phyloP scores from a whole-genome alignment of 1,140 invertebrate species.

The Platyura marginata region DNA sequence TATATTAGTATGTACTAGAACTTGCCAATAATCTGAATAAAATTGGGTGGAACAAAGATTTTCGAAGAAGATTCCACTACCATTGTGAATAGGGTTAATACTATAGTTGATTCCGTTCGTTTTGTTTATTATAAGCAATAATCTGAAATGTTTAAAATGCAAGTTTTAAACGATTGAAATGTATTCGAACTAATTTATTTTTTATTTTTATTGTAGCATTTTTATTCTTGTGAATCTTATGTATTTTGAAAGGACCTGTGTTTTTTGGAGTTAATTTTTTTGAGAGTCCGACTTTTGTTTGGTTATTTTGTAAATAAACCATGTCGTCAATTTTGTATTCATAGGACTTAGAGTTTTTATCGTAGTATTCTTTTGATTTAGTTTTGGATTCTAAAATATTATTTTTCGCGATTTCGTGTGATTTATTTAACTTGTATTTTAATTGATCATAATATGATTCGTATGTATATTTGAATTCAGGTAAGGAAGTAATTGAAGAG shows the following conservation, averaged over 20 bases:
- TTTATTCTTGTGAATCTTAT: background rate
- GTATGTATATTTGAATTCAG: slow-evolving; percentile 12
- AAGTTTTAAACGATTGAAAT: background rate
- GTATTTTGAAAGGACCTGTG: background rate
- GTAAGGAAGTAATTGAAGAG: slow-evolving; percentile 5
- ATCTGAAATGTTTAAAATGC: too few species aligned
- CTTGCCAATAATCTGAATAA: background rate
- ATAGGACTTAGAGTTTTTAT: slow-evolving; percentile 8
- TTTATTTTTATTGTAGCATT: background rate
- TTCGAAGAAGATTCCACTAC: background rate
- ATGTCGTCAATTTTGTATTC: slow-evolving; percentile 9
- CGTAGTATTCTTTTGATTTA: slow-evolving; percentile 14
- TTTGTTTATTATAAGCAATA: too few species aligned
- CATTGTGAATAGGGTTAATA: background rate
- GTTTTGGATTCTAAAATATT: slow-evolving; percentile 12
- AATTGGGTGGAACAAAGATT: background rate
- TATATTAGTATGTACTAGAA: background rate
- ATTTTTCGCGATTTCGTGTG: slow-evolving; percentile 13
- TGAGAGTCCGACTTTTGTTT: background rate
- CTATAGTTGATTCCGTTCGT: too few species aligned
- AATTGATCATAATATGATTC: slow-evolving; percentile 14
- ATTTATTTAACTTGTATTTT: slow-evolving; percentile 13
- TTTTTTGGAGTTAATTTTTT: background rate
- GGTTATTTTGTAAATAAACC: background rate
- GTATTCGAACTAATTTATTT: background rate